Percentiles rank a stretch among this genome's conserved stretches.
Evolutionary conservation across 2,113 vertebrate species (phyloP).

Genomic region (Zosterops pallidus): DNA sequence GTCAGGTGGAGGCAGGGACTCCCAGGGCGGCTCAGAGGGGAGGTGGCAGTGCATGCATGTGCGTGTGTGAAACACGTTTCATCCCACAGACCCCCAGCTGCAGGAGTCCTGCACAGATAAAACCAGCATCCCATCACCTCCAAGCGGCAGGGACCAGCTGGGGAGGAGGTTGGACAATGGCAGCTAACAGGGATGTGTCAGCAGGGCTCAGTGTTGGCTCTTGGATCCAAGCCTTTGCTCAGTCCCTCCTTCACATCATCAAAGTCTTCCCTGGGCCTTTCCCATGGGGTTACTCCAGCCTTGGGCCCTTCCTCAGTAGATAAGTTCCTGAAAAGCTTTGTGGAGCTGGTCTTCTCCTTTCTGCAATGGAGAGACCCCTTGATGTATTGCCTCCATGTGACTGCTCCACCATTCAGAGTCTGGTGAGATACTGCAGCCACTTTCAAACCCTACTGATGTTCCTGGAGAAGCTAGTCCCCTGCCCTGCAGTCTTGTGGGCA

Average conservation of each 20-base stretch:
- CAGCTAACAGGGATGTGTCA: background rate
- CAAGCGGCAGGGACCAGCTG: fast-evolving
- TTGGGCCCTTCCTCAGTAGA: background rate
- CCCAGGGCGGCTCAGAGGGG: background rate
- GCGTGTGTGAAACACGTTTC: conserved; percentile 9
- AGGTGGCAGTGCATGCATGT: background rate
- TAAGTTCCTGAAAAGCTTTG: background rate
- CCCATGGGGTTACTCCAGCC: fast-evolving
- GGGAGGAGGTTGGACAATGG: background rate
- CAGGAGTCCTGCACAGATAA: background rate
- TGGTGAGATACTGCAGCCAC: background rate
- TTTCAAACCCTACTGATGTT: background rate
- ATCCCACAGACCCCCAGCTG: conserved; percentile 19
- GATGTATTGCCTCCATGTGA: fast-evolving
- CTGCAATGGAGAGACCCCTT: fast-evolving
- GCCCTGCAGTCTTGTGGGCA: background rate
- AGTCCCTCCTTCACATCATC: background rate
- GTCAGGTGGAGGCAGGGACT: background rate
- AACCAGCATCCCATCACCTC: background rate
- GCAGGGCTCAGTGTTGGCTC: background rate
- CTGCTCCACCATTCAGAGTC: background rate
- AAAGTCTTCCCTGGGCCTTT: background rate
- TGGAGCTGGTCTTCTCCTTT: background rate
- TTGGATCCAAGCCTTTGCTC: background rate
- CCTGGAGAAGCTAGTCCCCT: background rate